Evolutionary conservation across 2,888 invertebrate genomes (phyloP).

Genomic region (Ashinkailepas kermadecensis): DNA sequence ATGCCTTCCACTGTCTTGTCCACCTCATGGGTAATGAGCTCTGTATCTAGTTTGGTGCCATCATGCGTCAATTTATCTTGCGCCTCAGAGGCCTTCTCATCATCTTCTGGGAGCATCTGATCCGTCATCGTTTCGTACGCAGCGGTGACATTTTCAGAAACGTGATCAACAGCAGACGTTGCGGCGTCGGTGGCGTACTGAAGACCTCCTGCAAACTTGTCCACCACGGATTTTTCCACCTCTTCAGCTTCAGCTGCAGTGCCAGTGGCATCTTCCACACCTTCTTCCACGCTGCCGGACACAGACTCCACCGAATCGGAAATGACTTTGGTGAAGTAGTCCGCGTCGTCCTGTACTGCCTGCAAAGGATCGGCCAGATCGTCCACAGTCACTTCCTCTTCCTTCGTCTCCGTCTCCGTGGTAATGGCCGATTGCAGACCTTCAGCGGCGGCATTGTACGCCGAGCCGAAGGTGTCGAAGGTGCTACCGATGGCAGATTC

Average conservation of each 20-base stretch:
- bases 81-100: not conserved
- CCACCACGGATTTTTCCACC: not conserved
- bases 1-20: no score
- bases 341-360: not conserved
- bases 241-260: not conserved
- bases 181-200: not conserved
- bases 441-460: not conserved
- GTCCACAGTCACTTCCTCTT: not conserved
- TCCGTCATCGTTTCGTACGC: not conserved
- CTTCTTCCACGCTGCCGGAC: not conserved
- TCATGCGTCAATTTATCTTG: not conserved
- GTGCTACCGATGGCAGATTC: not conserved
- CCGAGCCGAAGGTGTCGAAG: not conserved
- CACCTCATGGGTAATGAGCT: no score
- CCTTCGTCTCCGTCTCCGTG: not conserved
- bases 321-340: not conserved
- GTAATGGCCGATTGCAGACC: not conserved
- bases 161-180: not conserved
- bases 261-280: not conserved
- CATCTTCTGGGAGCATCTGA: not conserved
- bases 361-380: not conserved
- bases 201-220: not conserved
- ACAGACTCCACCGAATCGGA: slow-evolving; percentile 12
- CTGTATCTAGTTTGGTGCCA: not conserved
- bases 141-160: not conserved